phyloP scores from a whole-genome alignment of 2,113 vertebrate genomes.

The Maccullochella peelii region DNA sequence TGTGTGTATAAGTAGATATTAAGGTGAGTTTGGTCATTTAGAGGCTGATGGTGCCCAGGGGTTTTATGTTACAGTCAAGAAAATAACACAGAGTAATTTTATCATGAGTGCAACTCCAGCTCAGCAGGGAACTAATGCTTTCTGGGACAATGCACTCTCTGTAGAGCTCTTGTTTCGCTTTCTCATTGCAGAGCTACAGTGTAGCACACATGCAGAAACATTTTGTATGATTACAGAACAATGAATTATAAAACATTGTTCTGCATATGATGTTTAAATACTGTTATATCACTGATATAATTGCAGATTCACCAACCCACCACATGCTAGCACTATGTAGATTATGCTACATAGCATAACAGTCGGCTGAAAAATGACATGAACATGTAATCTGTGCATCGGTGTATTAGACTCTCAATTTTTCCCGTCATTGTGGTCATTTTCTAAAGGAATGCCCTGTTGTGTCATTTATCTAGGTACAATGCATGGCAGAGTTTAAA shows the following conservation, averaged over 20 bases:
- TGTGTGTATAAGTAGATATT: slow-evolving; percentile 20
- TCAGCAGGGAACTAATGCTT: slow-evolving; percentile 38
- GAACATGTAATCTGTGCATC: not conserved
- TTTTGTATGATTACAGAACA: slow-evolving; percentile 21
- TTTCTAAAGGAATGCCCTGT: not conserved
- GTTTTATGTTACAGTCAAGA: slow-evolving; percentile 20
- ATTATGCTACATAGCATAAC: no score
- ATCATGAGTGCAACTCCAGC: slow-evolving; percentile 6
- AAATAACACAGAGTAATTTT: slow-evolving; percentile 23
- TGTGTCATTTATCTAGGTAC: not conserved
- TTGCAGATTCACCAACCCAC: slow-evolving; percentile 6
- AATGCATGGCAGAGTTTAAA: not conserved
- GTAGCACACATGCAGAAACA: not conserved
- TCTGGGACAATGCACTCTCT: slow-evolving; percentile 28
- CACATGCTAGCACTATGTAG: not conserved
- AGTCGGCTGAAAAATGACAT: not conserved
- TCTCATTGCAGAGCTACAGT: slow-evolving; percentile 2
- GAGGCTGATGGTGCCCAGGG: slow-evolving; percentile 30
- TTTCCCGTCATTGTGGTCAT: not conserved
- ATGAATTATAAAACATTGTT: slow-evolving; percentile 3
- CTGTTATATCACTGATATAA: not conserved
- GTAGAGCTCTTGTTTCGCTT: not conserved
- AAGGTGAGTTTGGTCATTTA: slow-evolving; percentile 44
- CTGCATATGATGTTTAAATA: slow-evolving; percentile 23
- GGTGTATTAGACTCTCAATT: no score